Base-by-base conservation (phyloP, 2,113 vertebrate genomes). In the Morone saxatilis region DNA sequence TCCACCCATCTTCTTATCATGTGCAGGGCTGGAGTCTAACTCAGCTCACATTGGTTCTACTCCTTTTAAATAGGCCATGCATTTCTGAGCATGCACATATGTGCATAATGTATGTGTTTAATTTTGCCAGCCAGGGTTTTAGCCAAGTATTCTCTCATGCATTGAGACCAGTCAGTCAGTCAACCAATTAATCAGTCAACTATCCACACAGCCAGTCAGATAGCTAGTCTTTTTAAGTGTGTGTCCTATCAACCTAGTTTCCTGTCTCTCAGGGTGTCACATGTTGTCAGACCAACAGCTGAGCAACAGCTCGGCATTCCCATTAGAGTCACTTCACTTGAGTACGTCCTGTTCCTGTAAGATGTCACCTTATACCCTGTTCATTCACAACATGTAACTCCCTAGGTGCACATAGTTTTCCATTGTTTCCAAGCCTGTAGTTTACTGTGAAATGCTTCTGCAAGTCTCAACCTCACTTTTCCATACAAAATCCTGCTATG, bases 231-330 rank as follows among this genome's bases (percentile, higher is more conserved):
- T 88, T 88, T 78, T 80, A 86, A 81, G 88, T 59, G 53, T 54
- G 69, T 76, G 90, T 86, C 82, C 88, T 47, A 82, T 71, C 88
- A 89, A 90, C 91, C 90, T 82, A 91, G 70, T 89, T 94, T 92
- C 40, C 22, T 17, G 81, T 83, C 88, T 89, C 92, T 74, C 80
- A n/a, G 83, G 89, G 61, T 75, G 81, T 84, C 90, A 85, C 77
- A 71, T 83, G 86, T 77, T 83, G 61, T 79, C 76, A 60, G 74
- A 85, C 67, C 69, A 66, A 75, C 74, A 85, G 74, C 76, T 74
- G 54, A 83, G 81, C 69, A 74, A 60, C 83, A 85, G 73, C 67
- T 78, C n/a, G n/a, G n/a, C 61, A 22, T 68, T 79, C 80, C 78
- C 78, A 78, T 80, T 59, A 83, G 80, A 83, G 50, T 53, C 5